These are phyloP conservation scores for Danio tinwini DNA, from an alignment of 2,797 vertebrate species.

Conservation along the genomic window DNA sequence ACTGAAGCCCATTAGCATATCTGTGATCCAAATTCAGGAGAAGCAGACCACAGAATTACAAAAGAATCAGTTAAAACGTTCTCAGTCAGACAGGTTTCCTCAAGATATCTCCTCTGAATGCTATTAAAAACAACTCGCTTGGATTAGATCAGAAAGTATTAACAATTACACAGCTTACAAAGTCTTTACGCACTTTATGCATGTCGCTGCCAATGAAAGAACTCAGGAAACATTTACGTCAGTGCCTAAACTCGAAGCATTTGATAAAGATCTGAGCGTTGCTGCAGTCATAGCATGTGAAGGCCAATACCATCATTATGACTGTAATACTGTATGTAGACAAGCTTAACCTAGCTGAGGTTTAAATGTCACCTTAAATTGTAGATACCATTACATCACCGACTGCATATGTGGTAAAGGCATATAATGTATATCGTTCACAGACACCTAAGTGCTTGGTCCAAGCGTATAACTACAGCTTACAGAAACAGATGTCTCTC, in stretches of 20 bases:
- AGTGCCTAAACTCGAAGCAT: background rate
- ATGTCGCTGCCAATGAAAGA: slow-evolving; percentile 7
- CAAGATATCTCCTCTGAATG: background rate
- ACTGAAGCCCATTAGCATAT: slow-evolving; percentile 49
- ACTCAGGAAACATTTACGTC: slow-evolving; percentile 12
- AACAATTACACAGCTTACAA: background rate
- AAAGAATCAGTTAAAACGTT: slow-evolving; percentile 41
- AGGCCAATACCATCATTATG: background rate
- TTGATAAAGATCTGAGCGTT: background rate
- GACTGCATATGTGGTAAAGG: slow-evolving; percentile 25
- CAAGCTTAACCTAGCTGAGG: slow-evolving; percentile 24
- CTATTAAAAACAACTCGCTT: slow-evolving; percentile 1
- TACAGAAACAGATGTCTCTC: slow-evolving; percentile 46
- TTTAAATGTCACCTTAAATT: slow-evolving; percentile 6
- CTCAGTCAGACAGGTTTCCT: background rate
- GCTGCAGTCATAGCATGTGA: background rate
- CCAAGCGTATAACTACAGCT: slow-evolving; percentile 31
- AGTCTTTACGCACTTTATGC: slow-evolving; percentile 19
- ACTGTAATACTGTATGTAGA: slow-evolving; percentile 12
- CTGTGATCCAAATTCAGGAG: slow-evolving; percentile 45
- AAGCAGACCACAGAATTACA: slow-evolving; percentile 47
- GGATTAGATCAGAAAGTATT: slow-evolving; percentile 29
- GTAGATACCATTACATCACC: slow-evolving; percentile 28
- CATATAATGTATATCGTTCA: slow-evolving; percentile 1
- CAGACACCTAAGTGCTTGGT: slow-evolving; percentile 21